These are phyloP conservation scores for Palythoa caribaeorum DNA, from an alignment of 92 coral and sea anemone genomes.

Conservation along the genomic window DNA sequence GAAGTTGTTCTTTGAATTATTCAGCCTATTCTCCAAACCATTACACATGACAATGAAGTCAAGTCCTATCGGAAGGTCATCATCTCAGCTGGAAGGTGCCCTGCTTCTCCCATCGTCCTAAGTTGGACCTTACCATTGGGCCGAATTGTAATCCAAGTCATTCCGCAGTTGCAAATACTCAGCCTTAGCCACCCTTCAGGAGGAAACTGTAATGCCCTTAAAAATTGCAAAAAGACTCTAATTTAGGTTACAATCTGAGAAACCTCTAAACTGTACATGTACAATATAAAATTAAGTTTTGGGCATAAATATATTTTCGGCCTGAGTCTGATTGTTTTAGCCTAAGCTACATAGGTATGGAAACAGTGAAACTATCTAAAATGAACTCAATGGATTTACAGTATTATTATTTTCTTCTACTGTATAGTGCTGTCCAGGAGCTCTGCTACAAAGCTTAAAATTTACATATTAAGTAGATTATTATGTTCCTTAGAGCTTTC, in stretches of 20 bases:
- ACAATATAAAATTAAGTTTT: too few relatives aligned
- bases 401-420: too few relatives aligned
- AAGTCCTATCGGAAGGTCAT: constrained; percentile 44
- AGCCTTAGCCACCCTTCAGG: constrained; percentile 98
- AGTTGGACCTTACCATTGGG: constrained; percentile 91
- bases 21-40: background rate
- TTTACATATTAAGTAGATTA: background rate
- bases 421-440: too few relatives aligned
- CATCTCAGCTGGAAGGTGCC: constrained; percentile 83
- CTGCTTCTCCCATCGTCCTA: constrained; percentile 86
- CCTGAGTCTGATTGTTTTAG: too few relatives aligned
- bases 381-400: too few relatives aligned
- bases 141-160: constrained; percentile 87
- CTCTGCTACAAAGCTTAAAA: background rate
- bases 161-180: constrained; percentile 95
- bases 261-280: background rate
- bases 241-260: background rate
- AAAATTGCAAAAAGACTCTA: background rate
- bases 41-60: background rate
- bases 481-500: background rate
- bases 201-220: constrained; percentile 95
- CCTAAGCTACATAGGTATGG: too few relatives aligned
- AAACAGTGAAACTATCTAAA: too few relatives aligned
- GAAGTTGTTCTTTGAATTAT: background rate
- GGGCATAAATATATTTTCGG: too few relatives aligned